Evolutionary conservation across 2,113 vertebrate species (phyloP).

Genomic region (Limnothrissa miodon): DNA sequence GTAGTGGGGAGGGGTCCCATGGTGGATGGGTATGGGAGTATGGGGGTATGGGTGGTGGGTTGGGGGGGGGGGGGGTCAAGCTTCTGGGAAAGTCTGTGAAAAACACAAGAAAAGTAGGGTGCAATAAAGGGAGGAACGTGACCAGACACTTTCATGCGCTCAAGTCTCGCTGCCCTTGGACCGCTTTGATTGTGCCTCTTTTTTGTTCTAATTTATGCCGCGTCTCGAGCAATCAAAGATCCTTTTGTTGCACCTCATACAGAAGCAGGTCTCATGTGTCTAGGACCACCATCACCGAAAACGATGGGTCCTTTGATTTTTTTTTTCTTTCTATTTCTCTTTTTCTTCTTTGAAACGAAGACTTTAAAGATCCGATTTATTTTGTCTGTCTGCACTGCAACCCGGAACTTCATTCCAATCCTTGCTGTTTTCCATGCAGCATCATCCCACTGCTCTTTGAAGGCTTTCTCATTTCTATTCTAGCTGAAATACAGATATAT

Average conservation of each 20-base stretch:
- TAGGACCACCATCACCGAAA: constrained; percentile 39
- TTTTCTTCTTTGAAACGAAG: not conserved
- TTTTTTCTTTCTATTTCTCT: not conserved
- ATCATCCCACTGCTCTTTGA: not conserved
- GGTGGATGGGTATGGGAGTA: not conserved
- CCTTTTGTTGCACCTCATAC: constrained; percentile 40
- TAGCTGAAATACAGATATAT: not conserved
- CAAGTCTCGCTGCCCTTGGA: constrained; percentile 48
- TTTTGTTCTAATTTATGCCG: constrained; percentile 42
- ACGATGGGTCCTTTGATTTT: not conserved
- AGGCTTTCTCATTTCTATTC: not conserved
- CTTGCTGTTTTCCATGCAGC: not conserved
- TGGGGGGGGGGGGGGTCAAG: constrained; percentile 47
- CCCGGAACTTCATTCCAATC: not conserved
- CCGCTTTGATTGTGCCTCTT: constrained; percentile 48
- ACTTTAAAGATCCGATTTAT: not conserved
- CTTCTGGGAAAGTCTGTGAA: constrained; percentile 67
- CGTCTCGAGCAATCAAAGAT: constrained; percentile 30
- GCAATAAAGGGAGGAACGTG: constrained; percentile 57
- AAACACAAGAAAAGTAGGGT: constrained; percentile 40
- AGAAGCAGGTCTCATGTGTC: constrained; percentile 25
- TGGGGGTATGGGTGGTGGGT: not conserved
- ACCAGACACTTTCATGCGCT: constrained; percentile 60
- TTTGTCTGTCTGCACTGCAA: not conserved
- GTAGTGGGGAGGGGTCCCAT: not conserved